phyloP scores from a whole-genome alignment of 2,888 invertebrate species.

The Hololepta plana region DNA sequence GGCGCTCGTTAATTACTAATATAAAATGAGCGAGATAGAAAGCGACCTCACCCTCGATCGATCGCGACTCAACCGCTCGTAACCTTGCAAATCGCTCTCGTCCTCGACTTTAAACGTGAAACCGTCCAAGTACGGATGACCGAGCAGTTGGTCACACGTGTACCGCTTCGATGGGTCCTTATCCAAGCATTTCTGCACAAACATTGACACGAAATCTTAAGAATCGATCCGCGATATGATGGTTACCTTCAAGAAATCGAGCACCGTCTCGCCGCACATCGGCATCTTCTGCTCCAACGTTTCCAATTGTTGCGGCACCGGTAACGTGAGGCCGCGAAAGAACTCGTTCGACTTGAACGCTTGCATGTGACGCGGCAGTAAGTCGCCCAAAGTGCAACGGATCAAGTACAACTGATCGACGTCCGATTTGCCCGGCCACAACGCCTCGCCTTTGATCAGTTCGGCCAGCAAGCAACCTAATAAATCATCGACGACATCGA shows the following conservation, averaged over 20 bases:
- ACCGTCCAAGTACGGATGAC: conserved; percentile 84
- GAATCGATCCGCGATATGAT: neutral
- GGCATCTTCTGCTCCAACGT: conserved; percentile 78
- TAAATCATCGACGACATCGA: conserved; percentile 1
- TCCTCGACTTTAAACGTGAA: conserved; percentile 69
- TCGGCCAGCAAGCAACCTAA: conserved; percentile 76
- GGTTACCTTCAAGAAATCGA: conserved; percentile 71
- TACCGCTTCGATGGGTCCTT: conserved; percentile 84
- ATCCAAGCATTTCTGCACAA: conserved; percentile 73
- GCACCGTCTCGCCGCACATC: conserved; percentile 46
- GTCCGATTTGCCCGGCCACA: conserved; percentile 98
- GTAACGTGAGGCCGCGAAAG: conserved; percentile 78
- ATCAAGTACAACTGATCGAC: conserved; percentile 96
- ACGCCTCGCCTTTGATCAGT: conserved; percentile 71
- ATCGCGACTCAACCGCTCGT: conserved; percentile 39
- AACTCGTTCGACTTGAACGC: conserved; percentile 91
- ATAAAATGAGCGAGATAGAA: neutral
- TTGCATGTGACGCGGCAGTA: conserved; percentile 84
- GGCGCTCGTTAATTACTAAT: neutral
- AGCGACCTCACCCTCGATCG: conserved; percentile 36
- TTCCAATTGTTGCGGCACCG: conserved; percentile 73
- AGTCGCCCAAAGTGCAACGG: conserved; percentile 82
- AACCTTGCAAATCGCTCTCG: conserved; percentile 39
- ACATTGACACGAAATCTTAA: conserved; percentile 4
- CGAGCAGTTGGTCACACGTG: conserved; percentile 79